Evolutionary conservation across 2,888 invertebrate species (phyloP), one percentile per base, ranked within the genome.

Genomic region (Oligia fasciuncula): DNA sequence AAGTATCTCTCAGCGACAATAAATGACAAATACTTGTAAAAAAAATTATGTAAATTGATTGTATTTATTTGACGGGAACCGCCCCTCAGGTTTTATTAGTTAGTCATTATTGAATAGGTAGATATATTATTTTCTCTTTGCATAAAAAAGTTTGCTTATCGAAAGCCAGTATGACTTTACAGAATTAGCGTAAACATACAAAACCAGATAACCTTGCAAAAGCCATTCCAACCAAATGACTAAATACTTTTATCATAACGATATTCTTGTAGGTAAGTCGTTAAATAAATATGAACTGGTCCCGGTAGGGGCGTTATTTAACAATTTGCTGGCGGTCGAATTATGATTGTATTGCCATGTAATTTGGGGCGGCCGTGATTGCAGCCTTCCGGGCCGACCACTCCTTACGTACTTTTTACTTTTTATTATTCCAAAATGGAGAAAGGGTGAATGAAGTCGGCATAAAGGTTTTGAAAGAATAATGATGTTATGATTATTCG

Each of bases 211-310:
- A 65, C 35, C 63, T 63, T 4, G 35, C 17, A 76, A 62, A 84
- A 57, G 13, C 19, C 3, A 17, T 67, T 19, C 23, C 57, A n/a
- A 3, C 70, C 46, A 79, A 80, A 78, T 76, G 17, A 83, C 83
- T 69, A 75, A 86, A 87, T 77, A 60, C 80, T 82, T 87, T 77
- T 77, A 77, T 76, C 62, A 73, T 83, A 85, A 84, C 68, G 81
- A 83, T 81, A 76, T 84, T 84, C 81, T 82, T 86, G 77, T 79
- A 78, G 73, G 76, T 79, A 79, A 79, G 73, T 68, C 80, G 80
- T 85, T 81, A 85, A 86, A 90, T 86, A 86, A 87, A 88, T 79
- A 83, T 87, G 85, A 89, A 87, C 87, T 80, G 85, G 80, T 79
- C 69, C 79, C 73, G 68, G 74, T 79, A 77, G 71, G 67, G 80